These are phyloP conservation scores for Didymodactylos carnosus DNA, from an alignment of 2,888 invertebrate genomes.

Conservation along the genomic window DNA sequence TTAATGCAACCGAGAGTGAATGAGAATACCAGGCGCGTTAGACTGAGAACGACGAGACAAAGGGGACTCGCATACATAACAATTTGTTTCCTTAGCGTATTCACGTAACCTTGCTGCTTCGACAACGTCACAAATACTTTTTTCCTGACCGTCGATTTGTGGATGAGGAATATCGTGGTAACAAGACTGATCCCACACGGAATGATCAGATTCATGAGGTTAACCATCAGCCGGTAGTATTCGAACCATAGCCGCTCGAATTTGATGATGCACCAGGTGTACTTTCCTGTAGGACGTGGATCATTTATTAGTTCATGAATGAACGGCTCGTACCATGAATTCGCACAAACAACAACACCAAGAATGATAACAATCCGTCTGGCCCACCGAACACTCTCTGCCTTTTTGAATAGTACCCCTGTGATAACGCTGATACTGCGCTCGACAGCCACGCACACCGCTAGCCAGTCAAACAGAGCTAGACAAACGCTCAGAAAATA, in stretches of 20 bases:
- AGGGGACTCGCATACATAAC: too few relatives aligned
- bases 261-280: not conserved
- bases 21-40: too few relatives aligned
- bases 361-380: not conserved
- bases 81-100: too few relatives aligned
- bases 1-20: too few relatives aligned
- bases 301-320: not conserved
- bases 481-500: not conserved
- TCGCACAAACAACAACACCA: not conserved
- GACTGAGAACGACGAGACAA: too few relatives aligned
- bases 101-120: too few relatives aligned
- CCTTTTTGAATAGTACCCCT: not conserved
- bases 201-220: not conserved
- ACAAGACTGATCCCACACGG: not conserved
- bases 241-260: not conserved
- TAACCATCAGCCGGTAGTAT: not conserved
- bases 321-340: not conserved
- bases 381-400: not conserved
- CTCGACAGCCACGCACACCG: not conserved
- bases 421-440: not conserved
- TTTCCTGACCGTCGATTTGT: not conserved
- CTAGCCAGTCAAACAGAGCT: not conserved
- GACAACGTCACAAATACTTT: not conserved
- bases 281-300: not conserved
- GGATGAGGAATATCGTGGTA: not conserved